Percentiles rank a stretch among this genome's conserved stretches.
These are phyloP conservation scores for Oncorhynchus mykiss DNA, from an alignment of 2,113 vertebrate genomes.

Conservation along the genomic window DNA sequence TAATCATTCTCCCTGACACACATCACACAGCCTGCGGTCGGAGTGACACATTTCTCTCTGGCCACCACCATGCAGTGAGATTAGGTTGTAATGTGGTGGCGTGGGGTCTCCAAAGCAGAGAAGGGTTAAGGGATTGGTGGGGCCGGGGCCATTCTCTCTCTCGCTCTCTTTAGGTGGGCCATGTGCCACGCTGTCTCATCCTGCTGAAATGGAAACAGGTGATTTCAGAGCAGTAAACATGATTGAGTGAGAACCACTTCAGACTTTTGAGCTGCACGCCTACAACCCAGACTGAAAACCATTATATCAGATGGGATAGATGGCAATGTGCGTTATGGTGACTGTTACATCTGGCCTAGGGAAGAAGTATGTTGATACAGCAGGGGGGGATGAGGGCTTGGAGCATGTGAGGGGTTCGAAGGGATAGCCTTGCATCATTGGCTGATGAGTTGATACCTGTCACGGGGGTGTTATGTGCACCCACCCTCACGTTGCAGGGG, in stretches of 20 bases:
- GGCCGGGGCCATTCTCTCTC: conserved; percentile 17
- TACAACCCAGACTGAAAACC: neutral
- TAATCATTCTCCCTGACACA: too few species aligned
- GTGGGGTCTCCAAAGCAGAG: conserved; percentile 61
- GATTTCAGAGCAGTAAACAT: neutral
- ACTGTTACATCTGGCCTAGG: neutral
- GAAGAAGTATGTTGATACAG: neutral
- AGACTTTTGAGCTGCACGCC: neutral
- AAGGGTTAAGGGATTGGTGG: conserved; percentile 47
- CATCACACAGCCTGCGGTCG: neutral
- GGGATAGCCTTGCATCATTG: conserved; percentile 64
- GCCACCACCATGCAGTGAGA: conserved; percentile 55
- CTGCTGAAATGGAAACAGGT: conserved; percentile 5
- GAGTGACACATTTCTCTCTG: conserved; percentile 63
- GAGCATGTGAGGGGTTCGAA: conserved; percentile 52
- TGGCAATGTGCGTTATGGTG: neutral
- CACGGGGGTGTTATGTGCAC: conserved; percentile 62
- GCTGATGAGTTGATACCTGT: conserved; percentile 40
- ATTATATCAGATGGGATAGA: neutral
- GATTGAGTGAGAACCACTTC: neutral
- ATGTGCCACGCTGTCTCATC: conserved; percentile 34
- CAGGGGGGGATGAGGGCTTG: neutral
- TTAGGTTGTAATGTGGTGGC: conserved; percentile 65
- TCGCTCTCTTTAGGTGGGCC: conserved; percentile 24
- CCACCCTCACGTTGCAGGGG: conserved; percentile 70